Base-by-base conservation (phyloP, 2,888 invertebrate genomes). In the Drepanosiphum platanoidis region DNA sequence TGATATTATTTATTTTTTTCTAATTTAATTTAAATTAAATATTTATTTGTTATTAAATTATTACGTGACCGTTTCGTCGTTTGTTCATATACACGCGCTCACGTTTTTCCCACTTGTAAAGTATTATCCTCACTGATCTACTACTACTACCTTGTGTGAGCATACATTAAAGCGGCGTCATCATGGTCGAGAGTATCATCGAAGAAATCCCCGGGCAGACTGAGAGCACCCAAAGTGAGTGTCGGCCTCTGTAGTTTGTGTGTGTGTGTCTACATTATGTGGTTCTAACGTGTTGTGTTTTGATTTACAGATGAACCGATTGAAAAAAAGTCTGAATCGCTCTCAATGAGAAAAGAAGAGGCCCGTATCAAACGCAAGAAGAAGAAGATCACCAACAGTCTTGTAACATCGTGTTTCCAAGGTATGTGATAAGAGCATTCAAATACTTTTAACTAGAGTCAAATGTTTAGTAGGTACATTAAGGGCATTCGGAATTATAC, bases 361-460 rank as follows among this genome's bases (percentile, higher is more conserved):
- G 96, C 96, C 89, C 94, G 95, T 89, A 94, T 94, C 91, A 95
- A 95, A 90, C 93, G 96, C 88, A 94, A 95, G 89, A 95, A 95
- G 92, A 96, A 96, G 94, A 96, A 96, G 92, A 95, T 96, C 88
- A 95, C 95, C 90, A 95, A 95, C 89, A 95, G 95, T 87, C 92
- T 96, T 88, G 95, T 95, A 89, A 95, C 96, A 88, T 95, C 95
- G 88, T 95, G 95, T 90, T 97, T 96, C 92, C 95, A 96, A 93
- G 96, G 96, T 87, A 86, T 52, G 46, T 30, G 5, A 52, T 46
- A 15, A 46, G 18, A 18, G 27, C 61, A 27, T 61, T n/a, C 8
- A 7, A n/a, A n/a, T 22, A 4, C 18, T 46, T 9, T 46, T 46
- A 46, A 46, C 13, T 9, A 3, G n/a, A n/a, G n/a, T n/a, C n/a